These are phyloP conservation scores for Trachythela sp. DNA, from an alignment of 64 coral and sea anemone species.

Conservation along the genomic window DNA sequence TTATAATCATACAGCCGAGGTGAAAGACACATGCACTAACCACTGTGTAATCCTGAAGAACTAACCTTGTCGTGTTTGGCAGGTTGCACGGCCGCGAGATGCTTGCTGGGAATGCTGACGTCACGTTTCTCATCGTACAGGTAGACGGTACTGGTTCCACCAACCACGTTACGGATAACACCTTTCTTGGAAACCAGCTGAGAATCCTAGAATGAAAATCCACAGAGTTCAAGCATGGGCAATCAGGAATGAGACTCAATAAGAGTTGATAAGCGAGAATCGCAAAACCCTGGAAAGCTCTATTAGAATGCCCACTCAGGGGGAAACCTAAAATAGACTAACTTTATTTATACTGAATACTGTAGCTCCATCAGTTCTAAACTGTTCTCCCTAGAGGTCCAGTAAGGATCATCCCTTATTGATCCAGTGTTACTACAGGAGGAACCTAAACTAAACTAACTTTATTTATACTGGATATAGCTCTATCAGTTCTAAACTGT, in stretches of 20 bases:
- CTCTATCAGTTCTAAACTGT: too few relatives aligned
- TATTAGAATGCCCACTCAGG: not conserved
- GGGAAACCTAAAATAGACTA: too few relatives aligned
- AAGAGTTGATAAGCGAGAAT: not conserved
- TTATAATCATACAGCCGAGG: too few relatives aligned
- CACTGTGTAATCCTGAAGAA: not conserved
- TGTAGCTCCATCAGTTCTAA: too few relatives aligned
- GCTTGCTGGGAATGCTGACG: slow-evolving; percentile 61
- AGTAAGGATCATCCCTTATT: too few relatives aligned
- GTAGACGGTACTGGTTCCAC: slow-evolving; percentile 76
- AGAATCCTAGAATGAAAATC: slow-evolving; percentile 53
- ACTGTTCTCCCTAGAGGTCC: too few relatives aligned
- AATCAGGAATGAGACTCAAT: not conserved
- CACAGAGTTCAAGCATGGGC: not conserved
- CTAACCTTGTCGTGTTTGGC: slow-evolving; percentile 86
- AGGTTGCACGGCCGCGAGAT: slow-evolving; percentile 70
- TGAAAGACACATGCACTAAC: too few relatives aligned
- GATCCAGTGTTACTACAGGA: too few relatives aligned
- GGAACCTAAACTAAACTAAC: too few relatives aligned
- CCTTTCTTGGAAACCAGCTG: slow-evolving; percentile 70
- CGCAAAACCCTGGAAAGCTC: not conserved
- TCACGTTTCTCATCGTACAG: slow-evolving; percentile 88
- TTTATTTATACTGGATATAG: too few relatives aligned
- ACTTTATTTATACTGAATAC: too few relatives aligned
- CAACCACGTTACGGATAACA: slow-evolving; percentile 66